Base-by-base conservation (phyloP, 2,888 invertebrate genomes). In the Aelia acuminata region DNA sequence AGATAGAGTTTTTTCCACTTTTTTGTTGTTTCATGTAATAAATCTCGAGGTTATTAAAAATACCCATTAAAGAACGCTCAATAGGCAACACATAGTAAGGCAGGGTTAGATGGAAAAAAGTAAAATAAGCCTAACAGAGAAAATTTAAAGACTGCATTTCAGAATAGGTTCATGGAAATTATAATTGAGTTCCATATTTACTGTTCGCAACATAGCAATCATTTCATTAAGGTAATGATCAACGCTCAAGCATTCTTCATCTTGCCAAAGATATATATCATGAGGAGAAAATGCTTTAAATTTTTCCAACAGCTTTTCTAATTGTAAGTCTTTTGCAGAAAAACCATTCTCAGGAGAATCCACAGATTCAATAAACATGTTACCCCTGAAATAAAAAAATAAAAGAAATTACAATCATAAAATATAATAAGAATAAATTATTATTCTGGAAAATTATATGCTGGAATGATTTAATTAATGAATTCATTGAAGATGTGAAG, bases 361-460 rank as follows among this genome's bases (percentile, higher is more conserved):
- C 22, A 84, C 1, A 43, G 47, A 84, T 43, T 84, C 31, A 84
- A 47, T 43, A 84, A 84, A 47, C 13, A 47, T 47, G 2, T 20
- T 43, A n/a, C 84, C 43, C 43, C 47, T 47, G n/a, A 84, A 84
- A 84, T 84, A 84, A 84, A 47, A 43, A 84, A 22, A 39, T 4
- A 80, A 75, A 20, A 80, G 22, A n/a, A n/a, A n/a, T n/a, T n/a
- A n/a, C n/a, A n/a, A n/a, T n/a, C n/a, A 75, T 5, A 35, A 50
- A 75, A 84, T 43, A 43, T 43, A 84, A 10, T 43, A 22, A 48
- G 84, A 26, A 31, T 49, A 48, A 15, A 91, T 50, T n/a, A n/a
- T n/a, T n/a, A n/a, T n/a, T n/a, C n/a, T n/a, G n/a, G n/a, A n/a
- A n/a, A n/a, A n/a, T n/a, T n/a, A n/a, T n/a, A 50, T 35, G 26